Conservation (phyloP, 2,113 vertebrate genomes). For the Epinephelus moara region DNA sequence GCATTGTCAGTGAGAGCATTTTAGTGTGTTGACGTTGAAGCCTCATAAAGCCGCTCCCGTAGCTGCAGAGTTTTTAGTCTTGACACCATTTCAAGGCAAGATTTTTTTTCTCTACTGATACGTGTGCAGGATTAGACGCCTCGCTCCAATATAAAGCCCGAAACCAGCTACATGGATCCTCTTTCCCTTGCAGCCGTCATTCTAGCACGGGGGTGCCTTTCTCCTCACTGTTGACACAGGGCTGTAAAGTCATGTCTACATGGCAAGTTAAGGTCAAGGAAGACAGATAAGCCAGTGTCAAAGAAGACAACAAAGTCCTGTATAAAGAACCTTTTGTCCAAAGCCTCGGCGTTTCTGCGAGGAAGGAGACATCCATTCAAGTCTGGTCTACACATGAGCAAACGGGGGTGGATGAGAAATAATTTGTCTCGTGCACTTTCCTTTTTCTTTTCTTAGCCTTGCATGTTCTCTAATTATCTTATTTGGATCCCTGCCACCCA, state of each 20-base stretch:
- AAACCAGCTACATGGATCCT: conserved; percentile 20
- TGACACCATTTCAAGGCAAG: not conserved
- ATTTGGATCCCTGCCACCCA: conserved; percentile 26
- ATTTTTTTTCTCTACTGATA: not conserved
- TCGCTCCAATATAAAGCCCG: conserved; percentile 6
- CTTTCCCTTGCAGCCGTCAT: not conserved
- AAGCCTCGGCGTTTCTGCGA: conserved; percentile 43
- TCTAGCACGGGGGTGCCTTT: conserved; percentile 60
- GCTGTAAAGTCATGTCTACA: conserved; percentile 80
- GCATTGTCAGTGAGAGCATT: not conserved
- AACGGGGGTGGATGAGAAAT: conserved; percentile 10
- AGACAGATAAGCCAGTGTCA: conserved; percentile 77
- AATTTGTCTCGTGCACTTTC: conserved; percentile 20
- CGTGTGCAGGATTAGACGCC: conserved; percentile 8
- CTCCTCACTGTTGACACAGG: conserved; percentile 72
- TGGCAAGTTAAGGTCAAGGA: conserved; percentile 74
- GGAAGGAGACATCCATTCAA: conserved; percentile 44
- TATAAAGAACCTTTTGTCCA: conserved; percentile 80
- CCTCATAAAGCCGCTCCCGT: not conserved
- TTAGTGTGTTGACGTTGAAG: not conserved
- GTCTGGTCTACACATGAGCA: conserved; percentile 29
- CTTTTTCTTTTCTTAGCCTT: conserved; percentile 26
- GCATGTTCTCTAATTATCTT: conserved; percentile 14
- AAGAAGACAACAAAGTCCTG: conserved; percentile 63
- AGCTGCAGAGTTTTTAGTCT: not conserved